Percentiles rank a stretch among this genome's conserved stretches.
These are phyloP conservation scores for Taxidea taxus DNA, from an alignment of 2,113 vertebrate species.

Conservation along the genomic window DNA sequence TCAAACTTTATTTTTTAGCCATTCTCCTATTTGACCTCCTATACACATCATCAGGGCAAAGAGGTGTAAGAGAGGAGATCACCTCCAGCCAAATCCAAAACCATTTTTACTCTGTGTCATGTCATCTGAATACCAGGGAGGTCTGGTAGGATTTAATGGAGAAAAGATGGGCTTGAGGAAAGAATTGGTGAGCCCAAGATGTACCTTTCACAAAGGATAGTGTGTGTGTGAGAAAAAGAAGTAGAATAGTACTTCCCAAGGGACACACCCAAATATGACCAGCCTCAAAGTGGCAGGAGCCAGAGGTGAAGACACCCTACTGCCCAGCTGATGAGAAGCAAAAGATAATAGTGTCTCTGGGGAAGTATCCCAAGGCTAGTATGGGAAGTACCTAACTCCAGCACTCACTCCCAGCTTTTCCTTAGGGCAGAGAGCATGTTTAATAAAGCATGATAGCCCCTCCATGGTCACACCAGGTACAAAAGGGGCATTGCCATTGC, in stretches of 20 bases:
- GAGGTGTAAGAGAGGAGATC: neutral
- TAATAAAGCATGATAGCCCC: neutral
- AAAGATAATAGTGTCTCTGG: neutral
- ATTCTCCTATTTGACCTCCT: neutral
- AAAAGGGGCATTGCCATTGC: neutral
- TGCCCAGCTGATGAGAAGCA: neutral
- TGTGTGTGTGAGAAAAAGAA: neutral
- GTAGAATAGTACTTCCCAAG: neutral
- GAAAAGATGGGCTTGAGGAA: neutral
- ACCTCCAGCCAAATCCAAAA: neutral
- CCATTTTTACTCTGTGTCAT: too few species aligned
- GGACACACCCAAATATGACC: neutral
- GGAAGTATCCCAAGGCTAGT: neutral
- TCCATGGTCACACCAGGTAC: neutral
- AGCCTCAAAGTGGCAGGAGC: neutral
- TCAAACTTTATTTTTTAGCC: neutral
- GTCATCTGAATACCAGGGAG: neutral
- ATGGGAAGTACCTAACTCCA: neutral
- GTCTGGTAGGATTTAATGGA: neutral
- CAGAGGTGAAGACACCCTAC: neutral
- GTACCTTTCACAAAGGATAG: neutral
- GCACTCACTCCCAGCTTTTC: neutral
- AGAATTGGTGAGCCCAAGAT: neutral
- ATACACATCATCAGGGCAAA: neutral
- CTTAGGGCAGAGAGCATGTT: neutral